phyloP scores from a whole-genome alignment of 2,797 vertebrate species.

The Thaleichthys pacificus region DNA sequence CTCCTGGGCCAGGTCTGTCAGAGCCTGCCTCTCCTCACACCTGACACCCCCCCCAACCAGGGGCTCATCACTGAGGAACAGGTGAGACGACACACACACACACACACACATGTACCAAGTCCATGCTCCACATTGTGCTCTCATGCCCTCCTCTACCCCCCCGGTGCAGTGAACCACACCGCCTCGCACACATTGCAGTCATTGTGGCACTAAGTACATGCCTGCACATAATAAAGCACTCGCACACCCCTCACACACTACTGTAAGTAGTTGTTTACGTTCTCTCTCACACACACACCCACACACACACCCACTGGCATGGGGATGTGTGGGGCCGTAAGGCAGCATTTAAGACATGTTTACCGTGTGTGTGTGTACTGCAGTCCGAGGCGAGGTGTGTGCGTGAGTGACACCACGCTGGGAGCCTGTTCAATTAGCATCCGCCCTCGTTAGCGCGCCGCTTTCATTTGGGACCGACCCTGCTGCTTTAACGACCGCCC shows the following conservation, averaged over 20 bases:
- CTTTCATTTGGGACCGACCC: slow-evolving; percentile 72
- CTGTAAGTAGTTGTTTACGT: slow-evolving; percentile 4
- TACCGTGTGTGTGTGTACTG: slow-evolving; percentile 26
- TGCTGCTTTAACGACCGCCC: slow-evolving; percentile 68
- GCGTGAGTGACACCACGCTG: slow-evolving; percentile 58
- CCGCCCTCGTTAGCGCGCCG: slow-evolving; percentile 66
- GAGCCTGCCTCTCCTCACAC: slow-evolving; percentile 73
- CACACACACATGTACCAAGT: background rate
- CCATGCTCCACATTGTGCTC: background rate
- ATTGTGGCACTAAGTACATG: background rate
- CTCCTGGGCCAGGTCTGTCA: slow-evolving; percentile 90
- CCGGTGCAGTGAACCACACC: background rate
- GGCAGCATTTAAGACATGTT: slow-evolving; percentile 24
- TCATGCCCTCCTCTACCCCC: background rate
- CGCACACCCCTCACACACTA: background rate
- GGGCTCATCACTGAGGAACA: slow-evolving; percentile 84
- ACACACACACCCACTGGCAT: background rate
- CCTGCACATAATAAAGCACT: background rate
- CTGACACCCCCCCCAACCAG: slow-evolving; percentile 47
- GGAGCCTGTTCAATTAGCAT: slow-evolving; percentile 71
- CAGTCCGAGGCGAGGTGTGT: slow-evolving; percentile 25
- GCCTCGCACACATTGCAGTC: background rate
- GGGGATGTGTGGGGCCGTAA: background rate
- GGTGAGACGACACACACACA: slow-evolving; percentile 69
- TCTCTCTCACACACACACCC: background rate